A percentile compares a stretch with the other conserved stretches of the same genome.
Conservation (phyloP, 2,797 vertebrate genomes). For the Eidolon dupreanum region DNA sequence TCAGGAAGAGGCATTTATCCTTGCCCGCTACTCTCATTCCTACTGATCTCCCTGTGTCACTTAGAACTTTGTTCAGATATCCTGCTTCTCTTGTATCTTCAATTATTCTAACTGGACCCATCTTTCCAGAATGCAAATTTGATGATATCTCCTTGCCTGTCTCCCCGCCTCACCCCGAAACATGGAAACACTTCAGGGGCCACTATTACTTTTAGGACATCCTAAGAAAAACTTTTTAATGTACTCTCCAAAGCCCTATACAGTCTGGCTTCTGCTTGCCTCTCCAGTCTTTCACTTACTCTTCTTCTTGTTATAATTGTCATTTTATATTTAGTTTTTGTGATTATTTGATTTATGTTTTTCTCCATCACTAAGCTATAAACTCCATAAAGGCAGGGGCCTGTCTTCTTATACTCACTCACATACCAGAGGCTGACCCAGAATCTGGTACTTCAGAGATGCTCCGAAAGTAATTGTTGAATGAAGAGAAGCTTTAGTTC, state of each 20-base stretch:
- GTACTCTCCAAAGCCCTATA: not conserved
- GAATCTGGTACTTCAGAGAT: not conserved
- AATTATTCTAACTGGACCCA: not conserved
- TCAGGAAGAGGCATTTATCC: not conserved
- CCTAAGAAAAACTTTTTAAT: not conserved
- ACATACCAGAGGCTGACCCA: not conserved
- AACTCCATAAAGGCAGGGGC: not conserved
- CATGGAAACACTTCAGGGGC: not conserved
- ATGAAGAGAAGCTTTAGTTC: not conserved
- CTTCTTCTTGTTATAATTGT: not conserved
- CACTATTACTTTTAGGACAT: not conserved
- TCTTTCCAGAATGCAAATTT: not conserved
- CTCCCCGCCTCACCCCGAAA: not conserved
- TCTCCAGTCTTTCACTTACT: not conserved
- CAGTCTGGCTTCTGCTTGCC: not conserved
- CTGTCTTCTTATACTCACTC: not conserved
- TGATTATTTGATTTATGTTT: slow-evolving; percentile 7
- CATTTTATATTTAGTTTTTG: not conserved
- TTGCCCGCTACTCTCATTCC: not conserved
- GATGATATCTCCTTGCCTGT: not conserved
- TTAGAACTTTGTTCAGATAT: not conserved
- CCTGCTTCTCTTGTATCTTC: not conserved
- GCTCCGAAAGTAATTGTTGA: not conserved
- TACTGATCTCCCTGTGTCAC: not conserved
- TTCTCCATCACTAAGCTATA: not conserved